Evolutionary conservation across 2,888 invertebrate species (phyloP), one percentile per base, ranked within the genome.

Genomic region (Ecdyonurus torrentis): DNA sequence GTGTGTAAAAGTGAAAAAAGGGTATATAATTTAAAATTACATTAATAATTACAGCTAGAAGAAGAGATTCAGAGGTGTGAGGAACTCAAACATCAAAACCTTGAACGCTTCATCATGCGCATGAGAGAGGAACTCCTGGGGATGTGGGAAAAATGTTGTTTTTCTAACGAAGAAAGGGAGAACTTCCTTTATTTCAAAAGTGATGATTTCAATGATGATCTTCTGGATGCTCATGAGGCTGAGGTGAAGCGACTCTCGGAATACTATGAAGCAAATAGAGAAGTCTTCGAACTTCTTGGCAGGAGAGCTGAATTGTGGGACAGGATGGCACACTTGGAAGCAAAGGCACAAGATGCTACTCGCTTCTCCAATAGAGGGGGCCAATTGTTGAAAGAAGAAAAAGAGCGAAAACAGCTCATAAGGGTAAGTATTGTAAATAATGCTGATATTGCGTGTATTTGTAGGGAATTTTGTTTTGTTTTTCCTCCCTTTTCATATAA

Each of bases 341-440:
- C 82, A 22, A 82, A 85, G 61, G 86, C 88, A 0, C 81, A 82
- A n/a, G 88, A 90, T 69, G 89, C 90, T 0, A 85, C 86, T 67
- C 81, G 94, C 58, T 91, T 86, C 71, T 86, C 90, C 68, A 93
- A 94, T 74, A 81, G 95, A 52, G 93, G 94, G 0, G 92, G 94
- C 0, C 87, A 89, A 67, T 76, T 95, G 3, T 75, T 95, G 1
- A 82, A 83, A 61, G 94, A 94, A 72, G 94, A 95, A 73, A 90
- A 86, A 69, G 89, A 91, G 70, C 77, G 93, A n/a, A 93, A 90
- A 72, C 78, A 81, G 7, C 81, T 91, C 10, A 79, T 81, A 50
- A 86, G 78, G 68, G 77, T 72, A 67, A 66, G 15, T 25, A 67
- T n/a, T n/a, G n/a, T n/a, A n/a, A n/a, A n/a, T n/a, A n/a, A n/a